Evolutionary conservation across 2,888 invertebrate species (phyloP), one percentile per base, ranked within the genome.

Genomic region (Kuschelorhynchus macadamiae): DNA sequence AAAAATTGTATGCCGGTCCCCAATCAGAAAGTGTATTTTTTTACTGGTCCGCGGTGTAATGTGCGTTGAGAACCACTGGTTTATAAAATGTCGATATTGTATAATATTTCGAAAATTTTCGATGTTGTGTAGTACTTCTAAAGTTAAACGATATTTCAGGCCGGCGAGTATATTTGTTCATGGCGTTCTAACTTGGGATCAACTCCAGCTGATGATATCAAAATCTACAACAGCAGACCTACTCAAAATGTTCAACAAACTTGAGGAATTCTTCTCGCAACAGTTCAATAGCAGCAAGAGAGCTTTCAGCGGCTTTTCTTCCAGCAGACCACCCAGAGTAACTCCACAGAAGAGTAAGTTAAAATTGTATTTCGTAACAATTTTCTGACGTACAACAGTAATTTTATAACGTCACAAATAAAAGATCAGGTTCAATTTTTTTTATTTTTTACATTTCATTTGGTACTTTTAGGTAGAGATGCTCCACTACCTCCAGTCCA

Each of bases 191-290:
- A 90, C 91, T 70, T 99, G 98, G 98, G 96, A 97, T 81, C 97
- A 95, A 80, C 87, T 98, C 42, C 98, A 99, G 86, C 89, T 98
- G 77, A 93, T 99, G 88, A 97, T 99, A 81, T 96, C 95, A 3
- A 94, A 96, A 83, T 96, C 96, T 50, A 99, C 98, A 0, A 97
- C 98, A 0, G 96, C 96, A 0, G 98, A 99, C 85, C 86, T 99
- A 67, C 86, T 97, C 50, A 98, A 98, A 86, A 98, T 99, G 94
- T 96, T 93, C 81, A 92, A 94, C 72, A 98, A 98, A 81, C 87
- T 99, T 32, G 96, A 97, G 77, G 97, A 98, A 85, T 99, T 99
- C 87, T 98, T 99, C 85, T 93, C 95, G 70, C 97, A 97, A 83
- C 98, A 98, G 86, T 96, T 98, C 82, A 96, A 96, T 82, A 96